Percentiles rank a stretch among this genome's conserved stretches.
phyloP scores from a whole-genome alignment of 2,113 vertebrate species.

The Beaufortia kweichowensis region DNA sequence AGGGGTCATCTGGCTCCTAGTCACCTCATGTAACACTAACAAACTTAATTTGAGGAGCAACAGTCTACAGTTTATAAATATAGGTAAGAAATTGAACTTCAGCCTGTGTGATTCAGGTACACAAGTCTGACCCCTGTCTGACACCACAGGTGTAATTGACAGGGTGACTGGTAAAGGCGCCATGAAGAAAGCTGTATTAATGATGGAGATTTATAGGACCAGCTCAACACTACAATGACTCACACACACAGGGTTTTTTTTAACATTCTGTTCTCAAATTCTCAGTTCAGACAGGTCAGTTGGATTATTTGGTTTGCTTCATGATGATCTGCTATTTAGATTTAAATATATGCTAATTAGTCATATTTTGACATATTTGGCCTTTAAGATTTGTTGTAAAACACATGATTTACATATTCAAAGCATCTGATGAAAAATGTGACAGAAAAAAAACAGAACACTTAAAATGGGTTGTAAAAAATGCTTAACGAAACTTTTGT shows the following conservation, averaged over 20 bases:
- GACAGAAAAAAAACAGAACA: too few species aligned
- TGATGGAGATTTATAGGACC: slow-evolving; percentile 67
- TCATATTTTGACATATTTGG: too few species aligned
- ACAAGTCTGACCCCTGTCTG: slow-evolving; percentile 58
- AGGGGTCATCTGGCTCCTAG: slow-evolving; percentile 51
- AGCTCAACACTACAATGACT: slow-evolving; percentile 54
- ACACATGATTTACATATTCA: too few species aligned
- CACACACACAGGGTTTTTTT: slow-evolving; percentile 6
- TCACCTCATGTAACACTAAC: slow-evolving; percentile 64
- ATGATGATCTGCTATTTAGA: background rate
- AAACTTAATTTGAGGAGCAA: slow-evolving; percentile 36
- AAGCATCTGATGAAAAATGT: background rate
- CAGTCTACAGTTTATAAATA: slow-evolving; percentile 31
- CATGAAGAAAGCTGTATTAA: slow-evolving; percentile 66
- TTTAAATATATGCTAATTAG: background rate
- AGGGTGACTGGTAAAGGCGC: slow-evolving; percentile 52
- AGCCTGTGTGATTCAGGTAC: slow-evolving; percentile 18
- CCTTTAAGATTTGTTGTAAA: too few species aligned
- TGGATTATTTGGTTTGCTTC: background rate
- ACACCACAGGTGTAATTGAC: slow-evolving; percentile 42
- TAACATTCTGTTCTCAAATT: background rate
- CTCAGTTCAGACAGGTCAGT: background rate
- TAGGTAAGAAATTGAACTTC: slow-evolving; percentile 12
- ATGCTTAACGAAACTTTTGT: background rate
- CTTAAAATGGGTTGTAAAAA: too few species aligned